Conservation (phyloP, 2,888 invertebrate genomes). For the Athalia cordata region DNA sequence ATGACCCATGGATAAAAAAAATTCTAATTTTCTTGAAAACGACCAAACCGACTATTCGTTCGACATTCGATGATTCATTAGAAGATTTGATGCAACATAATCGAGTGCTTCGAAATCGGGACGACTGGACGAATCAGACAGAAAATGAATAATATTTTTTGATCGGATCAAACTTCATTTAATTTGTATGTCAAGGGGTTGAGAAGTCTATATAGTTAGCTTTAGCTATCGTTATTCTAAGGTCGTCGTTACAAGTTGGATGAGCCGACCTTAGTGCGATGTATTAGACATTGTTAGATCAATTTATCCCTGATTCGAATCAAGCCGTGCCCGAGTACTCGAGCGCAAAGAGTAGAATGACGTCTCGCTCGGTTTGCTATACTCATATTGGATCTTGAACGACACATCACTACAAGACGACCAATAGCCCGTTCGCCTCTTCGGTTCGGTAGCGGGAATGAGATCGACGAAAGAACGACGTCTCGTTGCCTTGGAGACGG, state of each 20-base stretch:
- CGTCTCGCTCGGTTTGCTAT: slow-evolving; percentile 26
- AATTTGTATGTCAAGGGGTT: no score
- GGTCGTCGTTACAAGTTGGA: background rate
- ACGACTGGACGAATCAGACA: no score
- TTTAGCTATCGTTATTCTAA: background rate
- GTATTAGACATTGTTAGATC: slow-evolving; percentile 26
- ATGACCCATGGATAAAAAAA: no score
- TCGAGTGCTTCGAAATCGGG: no score
- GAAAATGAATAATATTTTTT: no score
- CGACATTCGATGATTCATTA: no score
- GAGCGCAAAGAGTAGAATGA: background rate
- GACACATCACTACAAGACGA: slow-evolving; percentile 14
- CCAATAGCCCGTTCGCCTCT: background rate
- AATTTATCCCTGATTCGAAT: slow-evolving; percentile 28
- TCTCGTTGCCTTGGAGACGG: slow-evolving; percentile 38
- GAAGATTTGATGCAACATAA: no score
- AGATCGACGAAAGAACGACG: slow-evolving; percentile 36
- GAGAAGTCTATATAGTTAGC: no score
- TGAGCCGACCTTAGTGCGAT: background rate
- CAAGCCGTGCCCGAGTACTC: slow-evolving; percentile 5
- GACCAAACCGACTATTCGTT: no score
- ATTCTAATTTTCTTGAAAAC: no score
- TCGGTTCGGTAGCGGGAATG: slow-evolving; percentile 12
- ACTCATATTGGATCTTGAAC: slow-evolving; percentile 23
- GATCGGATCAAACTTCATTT: no score